Conservation (phyloP, 2,797 vertebrate species). For the Muscicapa comitata region DNA sequence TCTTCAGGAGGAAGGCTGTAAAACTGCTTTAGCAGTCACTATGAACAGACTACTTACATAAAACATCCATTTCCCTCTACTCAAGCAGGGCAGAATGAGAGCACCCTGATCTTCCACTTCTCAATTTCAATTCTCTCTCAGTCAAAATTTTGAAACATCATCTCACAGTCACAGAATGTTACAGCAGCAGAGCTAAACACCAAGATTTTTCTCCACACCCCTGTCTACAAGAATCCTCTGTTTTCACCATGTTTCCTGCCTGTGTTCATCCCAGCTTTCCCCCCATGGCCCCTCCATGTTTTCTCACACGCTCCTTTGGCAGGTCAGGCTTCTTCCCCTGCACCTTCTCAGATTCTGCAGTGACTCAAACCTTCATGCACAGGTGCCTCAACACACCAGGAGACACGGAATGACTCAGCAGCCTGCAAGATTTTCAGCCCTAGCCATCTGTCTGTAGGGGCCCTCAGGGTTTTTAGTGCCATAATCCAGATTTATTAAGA, state of each 20-base stretch:
- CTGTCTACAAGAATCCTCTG: neutral
- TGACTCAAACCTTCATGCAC: neutral
- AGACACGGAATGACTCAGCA: neutral
- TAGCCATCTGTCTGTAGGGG: neutral
- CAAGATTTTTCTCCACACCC: neutral
- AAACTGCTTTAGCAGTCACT: neutral
- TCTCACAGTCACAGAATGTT: neutral
- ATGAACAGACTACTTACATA: neutral
- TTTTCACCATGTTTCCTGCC: neutral
- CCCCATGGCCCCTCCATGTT: fast-evolving
- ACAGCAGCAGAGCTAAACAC: neutral
- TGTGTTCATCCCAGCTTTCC: neutral
- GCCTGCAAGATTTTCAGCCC: neutral
- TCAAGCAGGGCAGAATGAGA: neutral
- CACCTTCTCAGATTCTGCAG: neutral
- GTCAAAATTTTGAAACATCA: neutral
- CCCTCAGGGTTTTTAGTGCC: neutral
- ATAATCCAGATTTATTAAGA: neutral
- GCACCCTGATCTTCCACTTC: neutral
- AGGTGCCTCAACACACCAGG: neutral
- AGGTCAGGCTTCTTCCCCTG: neutral
- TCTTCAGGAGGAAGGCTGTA: neutral
- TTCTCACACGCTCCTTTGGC: neutral
- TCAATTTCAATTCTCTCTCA: neutral
- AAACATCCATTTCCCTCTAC: neutral